A percentile compares a stretch with the other conserved stretches of the same genome.
These are phyloP conservation scores for Polymixis flavicincta DNA, from an alignment of 2,888 invertebrate species.

Conservation along the genomic window DNA sequence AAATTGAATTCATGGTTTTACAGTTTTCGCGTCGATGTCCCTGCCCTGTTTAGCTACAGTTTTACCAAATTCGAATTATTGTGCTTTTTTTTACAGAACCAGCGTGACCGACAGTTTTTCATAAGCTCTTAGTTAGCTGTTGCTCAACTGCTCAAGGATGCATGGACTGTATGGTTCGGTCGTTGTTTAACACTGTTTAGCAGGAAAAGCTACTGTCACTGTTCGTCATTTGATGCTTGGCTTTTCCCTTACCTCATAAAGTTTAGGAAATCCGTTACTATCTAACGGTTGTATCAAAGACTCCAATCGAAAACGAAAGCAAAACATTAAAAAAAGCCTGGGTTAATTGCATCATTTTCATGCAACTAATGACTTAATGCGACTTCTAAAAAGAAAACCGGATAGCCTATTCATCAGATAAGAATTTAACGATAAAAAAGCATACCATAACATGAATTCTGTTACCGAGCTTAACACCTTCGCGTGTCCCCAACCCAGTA, in stretches of 20 bases:
- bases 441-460: conserved; percentile 14
- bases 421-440: background rate
- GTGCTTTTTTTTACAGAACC: background rate
- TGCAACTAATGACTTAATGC: background rate
- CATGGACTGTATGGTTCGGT: too few species aligned
- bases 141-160: background rate
- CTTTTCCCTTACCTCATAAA: background rate
- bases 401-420: conserved; percentile 26
- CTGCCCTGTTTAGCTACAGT: too few species aligned
- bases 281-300: background rate
- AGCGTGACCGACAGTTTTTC: background rate
- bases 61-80: background rate
- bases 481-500: conserved; percentile 50
- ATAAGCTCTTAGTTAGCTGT: background rate
- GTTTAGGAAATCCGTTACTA: background rate
- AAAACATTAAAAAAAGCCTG: background rate
- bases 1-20: too few species aligned
- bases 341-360: background rate
- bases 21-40: too few species aligned
- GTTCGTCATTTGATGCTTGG: background rate
- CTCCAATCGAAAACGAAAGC: background rate
- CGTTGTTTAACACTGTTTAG: background rate
- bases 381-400: background rate
- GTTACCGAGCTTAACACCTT: conserved; percentile 41
- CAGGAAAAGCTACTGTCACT: background rate